Conservation (phyloP, 2,888 invertebrate species). For the Sympetrum striolatum region DNA sequence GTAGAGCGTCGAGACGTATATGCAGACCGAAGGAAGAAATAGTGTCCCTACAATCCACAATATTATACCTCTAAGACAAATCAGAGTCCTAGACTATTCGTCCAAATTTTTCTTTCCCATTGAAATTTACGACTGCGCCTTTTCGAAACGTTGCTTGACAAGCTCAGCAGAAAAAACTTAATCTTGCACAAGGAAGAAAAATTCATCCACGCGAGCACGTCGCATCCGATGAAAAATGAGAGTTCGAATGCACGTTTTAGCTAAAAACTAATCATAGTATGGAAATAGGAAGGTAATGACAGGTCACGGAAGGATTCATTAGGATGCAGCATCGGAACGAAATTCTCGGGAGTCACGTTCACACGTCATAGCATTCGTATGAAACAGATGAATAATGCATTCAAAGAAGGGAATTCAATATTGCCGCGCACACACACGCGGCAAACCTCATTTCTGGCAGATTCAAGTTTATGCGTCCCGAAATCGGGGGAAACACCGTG, state of each 20-base stretch:
- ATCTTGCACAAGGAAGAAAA: not conserved
- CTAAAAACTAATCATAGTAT: conserved; percentile 13
- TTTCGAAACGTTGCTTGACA: no score
- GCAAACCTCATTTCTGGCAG: not conserved
- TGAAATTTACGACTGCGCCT: no score
- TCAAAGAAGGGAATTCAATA: not conserved
- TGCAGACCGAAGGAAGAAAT: no score
- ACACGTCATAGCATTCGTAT: not conserved
- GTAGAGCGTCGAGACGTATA: no score
- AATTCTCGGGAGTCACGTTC: not conserved
- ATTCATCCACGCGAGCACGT: not conserved
- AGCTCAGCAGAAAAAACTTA: no score
- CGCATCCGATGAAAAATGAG: not conserved
- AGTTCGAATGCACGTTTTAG: not conserved
- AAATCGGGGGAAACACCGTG: not conserved
- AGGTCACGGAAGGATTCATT: conserved; percentile 4
- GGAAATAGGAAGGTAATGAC: conserved; percentile 7
- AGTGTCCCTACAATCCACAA: no score
- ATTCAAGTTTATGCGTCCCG: not conserved
- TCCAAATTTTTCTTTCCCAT: no score
- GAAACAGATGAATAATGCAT: not conserved
- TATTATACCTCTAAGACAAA: no score
- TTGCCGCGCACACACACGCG: not conserved
- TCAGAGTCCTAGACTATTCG: no score
- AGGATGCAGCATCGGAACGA: not conserved